phyloP scores from a whole-genome alignment of 1,140 invertebrate species.

The Drosophila jambulina region DNA sequence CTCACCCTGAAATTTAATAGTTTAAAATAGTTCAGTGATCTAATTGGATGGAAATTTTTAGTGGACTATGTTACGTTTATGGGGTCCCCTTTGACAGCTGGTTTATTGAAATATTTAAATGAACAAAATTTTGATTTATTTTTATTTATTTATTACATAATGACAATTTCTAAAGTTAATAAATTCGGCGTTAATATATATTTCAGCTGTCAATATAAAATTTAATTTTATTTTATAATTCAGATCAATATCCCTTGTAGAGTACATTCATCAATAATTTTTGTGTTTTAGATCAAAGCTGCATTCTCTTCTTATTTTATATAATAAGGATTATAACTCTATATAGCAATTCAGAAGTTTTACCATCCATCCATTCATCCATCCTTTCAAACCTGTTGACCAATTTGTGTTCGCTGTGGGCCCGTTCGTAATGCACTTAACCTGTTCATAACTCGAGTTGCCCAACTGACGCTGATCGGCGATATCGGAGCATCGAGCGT shows the following conservation, averaged over 20 bases:
- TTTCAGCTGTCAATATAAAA: too few relatives aligned
- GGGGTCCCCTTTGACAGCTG: background rate
- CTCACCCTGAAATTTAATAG: conserved; percentile 28
- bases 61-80: background rate
- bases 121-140: background rate
- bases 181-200: too few relatives aligned
- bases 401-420: conserved; percentile 27
- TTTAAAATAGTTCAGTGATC: conserved; percentile 1
- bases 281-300: background rate
- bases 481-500: conserved; percentile 44
- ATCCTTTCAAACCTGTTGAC: conserved; percentile 41
- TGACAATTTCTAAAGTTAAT: too few relatives aligned
- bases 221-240: too few relatives aligned
- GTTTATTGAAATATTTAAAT: background rate
- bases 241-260: too few relatives aligned
- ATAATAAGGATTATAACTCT: background rate
- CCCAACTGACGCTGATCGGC: conserved; percentile 43
- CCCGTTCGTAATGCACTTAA: conserved; percentile 54
- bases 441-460: conserved; percentile 49
- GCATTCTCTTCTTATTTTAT: background rate
- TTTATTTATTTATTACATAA: background rate
- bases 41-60: background rate
- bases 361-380: conserved; percentile 3
- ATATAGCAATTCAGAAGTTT: background rate
- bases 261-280: background rate